Conservation (phyloP, 2,888 invertebrate species). For the Punctoribates punctum region DNA sequence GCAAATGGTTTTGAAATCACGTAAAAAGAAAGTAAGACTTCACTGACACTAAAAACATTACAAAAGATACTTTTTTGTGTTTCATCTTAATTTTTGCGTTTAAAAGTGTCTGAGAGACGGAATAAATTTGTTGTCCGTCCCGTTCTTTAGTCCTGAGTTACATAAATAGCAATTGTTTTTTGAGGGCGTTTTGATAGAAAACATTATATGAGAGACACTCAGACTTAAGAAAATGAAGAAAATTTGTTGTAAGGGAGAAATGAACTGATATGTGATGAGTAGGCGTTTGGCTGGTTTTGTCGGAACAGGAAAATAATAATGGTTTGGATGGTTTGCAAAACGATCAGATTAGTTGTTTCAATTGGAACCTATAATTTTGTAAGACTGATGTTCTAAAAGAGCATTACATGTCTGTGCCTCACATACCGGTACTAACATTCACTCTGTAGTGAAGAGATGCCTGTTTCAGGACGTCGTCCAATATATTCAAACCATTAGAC, state of each 20-base stretch:
- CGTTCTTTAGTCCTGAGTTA: not conserved
- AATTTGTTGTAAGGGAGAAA: conserved; percentile 23
- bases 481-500: not conserved
- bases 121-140: not conserved
- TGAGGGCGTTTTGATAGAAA: conserved; percentile 10
- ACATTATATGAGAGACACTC: conserved; percentile 9
- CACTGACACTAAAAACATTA: not conserved
- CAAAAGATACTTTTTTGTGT: not conserved
- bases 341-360: conserved; percentile 30
- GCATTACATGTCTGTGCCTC: not conserved
- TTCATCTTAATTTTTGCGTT: not conserved
- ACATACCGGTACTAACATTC: conserved; percentile 18
- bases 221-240: conserved; percentile 4
- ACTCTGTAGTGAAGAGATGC: too few species aligned
- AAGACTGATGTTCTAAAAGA: conserved; percentile 15
- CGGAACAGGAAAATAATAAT: conserved; percentile 30
- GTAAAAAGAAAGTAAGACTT: not conserved
- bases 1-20: not conserved
- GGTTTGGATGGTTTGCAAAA: not conserved
- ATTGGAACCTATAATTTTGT: conserved; percentile 32
- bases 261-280: conserved; percentile 32
- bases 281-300: conserved; percentile 26
- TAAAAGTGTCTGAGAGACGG: conserved; percentile 1
- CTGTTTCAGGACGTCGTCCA: not conserved
- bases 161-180: conserved; percentile 36